phyloP scores from a whole-genome alignment of 2,797 vertebrate genomes.

The Smutsia temminckii region DNA sequence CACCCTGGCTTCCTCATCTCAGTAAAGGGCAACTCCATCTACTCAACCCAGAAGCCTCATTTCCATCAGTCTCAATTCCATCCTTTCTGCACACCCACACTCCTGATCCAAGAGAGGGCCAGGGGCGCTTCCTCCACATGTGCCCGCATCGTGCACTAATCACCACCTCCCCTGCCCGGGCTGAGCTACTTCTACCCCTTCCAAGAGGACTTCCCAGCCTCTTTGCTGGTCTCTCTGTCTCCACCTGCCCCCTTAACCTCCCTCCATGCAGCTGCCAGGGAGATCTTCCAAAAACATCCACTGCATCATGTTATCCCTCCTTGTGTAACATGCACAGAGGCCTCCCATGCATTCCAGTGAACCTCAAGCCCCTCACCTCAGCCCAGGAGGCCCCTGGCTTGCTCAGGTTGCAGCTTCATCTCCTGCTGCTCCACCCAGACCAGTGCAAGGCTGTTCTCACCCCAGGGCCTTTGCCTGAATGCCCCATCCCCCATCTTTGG shows the following conservation, averaged over 20 bases:
- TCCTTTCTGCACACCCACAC: not conserved
- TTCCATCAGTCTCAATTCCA: fast-evolving
- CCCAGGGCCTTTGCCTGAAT: not conserved
- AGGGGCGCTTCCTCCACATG: not conserved
- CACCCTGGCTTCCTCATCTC: not conserved
- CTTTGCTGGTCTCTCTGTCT: not conserved
- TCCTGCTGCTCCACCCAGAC: not conserved
- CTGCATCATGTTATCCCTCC: not conserved
- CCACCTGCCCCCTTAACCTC: not conserved
- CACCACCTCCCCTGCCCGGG: not conserved
- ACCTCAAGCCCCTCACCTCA: not conserved
- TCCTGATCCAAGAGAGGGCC: not conserved
- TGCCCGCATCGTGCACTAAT: not conserved
- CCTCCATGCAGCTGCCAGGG: not conserved
- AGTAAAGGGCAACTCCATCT: not conserved
- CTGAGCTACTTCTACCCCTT: not conserved
- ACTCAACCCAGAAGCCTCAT: not conserved
- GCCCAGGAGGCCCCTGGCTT: not conserved
- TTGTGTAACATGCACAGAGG: not conserved
- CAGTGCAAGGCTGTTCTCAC: not conserved
- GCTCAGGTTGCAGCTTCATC: not conserved
- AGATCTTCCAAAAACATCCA: not conserved
- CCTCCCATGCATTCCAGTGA: not conserved
- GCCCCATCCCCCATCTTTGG: not conserved
- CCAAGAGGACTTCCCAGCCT: not conserved